Percentiles rank a stretch among this genome's conserved stretches.
These are phyloP conservation scores for Epinotia ramella DNA, from an alignment of 2,888 invertebrate species.

Conservation along the genomic window DNA sequence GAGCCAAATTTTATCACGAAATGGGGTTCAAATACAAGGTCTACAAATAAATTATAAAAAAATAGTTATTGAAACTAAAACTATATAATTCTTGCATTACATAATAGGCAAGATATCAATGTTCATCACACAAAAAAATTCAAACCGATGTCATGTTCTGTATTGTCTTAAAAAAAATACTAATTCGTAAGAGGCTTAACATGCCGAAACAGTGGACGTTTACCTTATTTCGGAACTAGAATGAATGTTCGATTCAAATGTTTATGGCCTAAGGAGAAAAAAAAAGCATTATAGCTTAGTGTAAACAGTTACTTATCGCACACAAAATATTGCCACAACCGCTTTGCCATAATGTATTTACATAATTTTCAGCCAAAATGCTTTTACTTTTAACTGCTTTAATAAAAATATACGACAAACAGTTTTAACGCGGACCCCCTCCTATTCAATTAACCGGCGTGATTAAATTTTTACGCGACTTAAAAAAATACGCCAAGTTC, in stretches of 20 bases:
- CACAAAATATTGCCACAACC: constrained; percentile 36
- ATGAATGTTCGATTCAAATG: not conserved
- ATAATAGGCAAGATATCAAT: too few species aligned
- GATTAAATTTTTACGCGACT: constrained; percentile 71
- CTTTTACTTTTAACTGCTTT: constrained; percentile 45
- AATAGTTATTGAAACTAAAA: too few species aligned
- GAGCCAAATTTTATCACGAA: too few species aligned
- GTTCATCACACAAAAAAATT: too few species aligned
- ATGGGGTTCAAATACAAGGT: too few species aligned
- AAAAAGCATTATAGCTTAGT: not conserved
- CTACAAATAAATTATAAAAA: too few species aligned
- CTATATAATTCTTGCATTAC: too few species aligned
- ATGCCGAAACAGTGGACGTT: too few species aligned
- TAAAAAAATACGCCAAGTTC: constrained; percentile 63
- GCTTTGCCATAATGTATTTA: constrained; percentile 39
- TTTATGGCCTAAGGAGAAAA: not conserved
- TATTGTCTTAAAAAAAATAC: too few species aligned
- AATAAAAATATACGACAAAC: constrained; percentile 59
- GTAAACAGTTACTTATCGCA: constrained; percentile 27
- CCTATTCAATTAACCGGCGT: constrained; percentile 65
- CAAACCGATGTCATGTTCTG: too few species aligned
- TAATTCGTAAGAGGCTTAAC: too few species aligned
- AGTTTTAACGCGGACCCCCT: constrained; percentile 50
- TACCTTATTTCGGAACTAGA: not conserved
- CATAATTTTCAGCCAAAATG: constrained; percentile 41